Base-by-base conservation (phyloP, 1,140 invertebrate species). In the Teleogryllus occipitalis region DNA sequence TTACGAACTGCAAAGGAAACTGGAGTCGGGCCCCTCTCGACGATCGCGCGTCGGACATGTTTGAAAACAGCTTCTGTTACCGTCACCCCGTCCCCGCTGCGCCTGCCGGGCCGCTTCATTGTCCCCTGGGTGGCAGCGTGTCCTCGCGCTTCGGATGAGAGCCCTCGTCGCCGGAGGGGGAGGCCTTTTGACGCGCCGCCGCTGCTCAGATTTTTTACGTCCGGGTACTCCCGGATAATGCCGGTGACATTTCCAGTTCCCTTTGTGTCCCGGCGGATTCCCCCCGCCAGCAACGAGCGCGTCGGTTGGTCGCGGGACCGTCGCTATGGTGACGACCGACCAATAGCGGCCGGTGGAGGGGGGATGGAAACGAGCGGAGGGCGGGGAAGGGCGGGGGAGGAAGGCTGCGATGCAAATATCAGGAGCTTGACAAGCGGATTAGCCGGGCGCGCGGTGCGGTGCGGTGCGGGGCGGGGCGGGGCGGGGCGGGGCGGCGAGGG, bases 1-100 rank as follows among this genome's bases (percentile, higher is more conserved):
- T 65, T 65, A 65, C 54, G 54, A 65, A 65, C 18, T 18, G 10
- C 54, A 65, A 65, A 65, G 18, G 54, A 65, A 65, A 65, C 18
- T 18, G 54, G 54, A 65, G 54, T 2, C 54, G 54, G 27, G 27
- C 10, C 54, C 54, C 54, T 3, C 54, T 65, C 54, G 54, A 65
- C 54, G 54, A 65, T 65, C 54, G 18, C 54, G 10, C 54, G 10
- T 14, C 18, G 54, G 54, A 65, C 54, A 65, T 65, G 54, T 65
- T 65, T 65, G 54, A 65, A 65, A 65, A 65, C 54, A 65, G 54
- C 54, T 65, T 65, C 54, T 65, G 54, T 65, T 65, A 65, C 54
- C 3, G 54, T 65, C 54, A 18, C 54, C 10, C 54, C 54, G 2
- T 18, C 54, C 1, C 27, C 27, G 27, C 27, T 39, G 27, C 27